A percentile compares a stretch with the other conserved stretches of the same genome.
These are phyloP conservation scores for Spizaetus ornatus DNA, from an alignment of 2,113 vertebrate genomes.

Conservation along the genomic window DNA sequence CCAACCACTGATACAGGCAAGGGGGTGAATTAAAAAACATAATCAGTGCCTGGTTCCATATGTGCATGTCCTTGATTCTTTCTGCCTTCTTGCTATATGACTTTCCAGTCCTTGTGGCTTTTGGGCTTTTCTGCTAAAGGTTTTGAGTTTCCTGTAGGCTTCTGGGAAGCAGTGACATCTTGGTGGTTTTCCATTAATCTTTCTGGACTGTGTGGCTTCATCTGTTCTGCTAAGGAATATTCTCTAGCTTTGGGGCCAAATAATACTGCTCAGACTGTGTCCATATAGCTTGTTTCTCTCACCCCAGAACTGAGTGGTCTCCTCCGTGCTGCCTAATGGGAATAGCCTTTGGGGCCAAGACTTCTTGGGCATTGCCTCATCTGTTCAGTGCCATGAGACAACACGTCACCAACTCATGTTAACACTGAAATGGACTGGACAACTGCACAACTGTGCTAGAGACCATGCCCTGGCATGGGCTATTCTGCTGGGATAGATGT, in stretches of 20 bases:
- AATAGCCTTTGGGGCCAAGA: neutral
- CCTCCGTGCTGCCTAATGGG: neutral
- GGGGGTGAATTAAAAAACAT: neutral
- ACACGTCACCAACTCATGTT: neutral
- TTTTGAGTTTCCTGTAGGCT: neutral
- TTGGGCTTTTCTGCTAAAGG: neutral
- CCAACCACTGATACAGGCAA: neutral
- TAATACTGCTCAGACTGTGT: neutral
- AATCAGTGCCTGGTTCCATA: neutral
- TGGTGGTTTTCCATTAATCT: neutral
- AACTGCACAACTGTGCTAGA: neutral
- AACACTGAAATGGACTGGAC: neutral
- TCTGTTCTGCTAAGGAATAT: neutral
- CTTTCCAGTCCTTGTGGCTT: neutral
- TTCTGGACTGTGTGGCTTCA: neutral
- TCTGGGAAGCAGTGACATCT: neutral
- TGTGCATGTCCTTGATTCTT: rapidly evolving
- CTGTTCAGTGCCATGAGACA: neutral
- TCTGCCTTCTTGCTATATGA: neutral
- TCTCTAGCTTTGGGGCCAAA: neutral
- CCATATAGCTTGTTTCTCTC: neutral
- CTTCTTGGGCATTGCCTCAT: neutral
- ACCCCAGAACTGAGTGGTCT: neutral
- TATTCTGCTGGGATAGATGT: neutral
- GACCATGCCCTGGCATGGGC: neutral